Evolutionary conservation across 2,797 vertebrate genomes (phyloP).

Genomic region (Oreochromis grahami): DNA sequence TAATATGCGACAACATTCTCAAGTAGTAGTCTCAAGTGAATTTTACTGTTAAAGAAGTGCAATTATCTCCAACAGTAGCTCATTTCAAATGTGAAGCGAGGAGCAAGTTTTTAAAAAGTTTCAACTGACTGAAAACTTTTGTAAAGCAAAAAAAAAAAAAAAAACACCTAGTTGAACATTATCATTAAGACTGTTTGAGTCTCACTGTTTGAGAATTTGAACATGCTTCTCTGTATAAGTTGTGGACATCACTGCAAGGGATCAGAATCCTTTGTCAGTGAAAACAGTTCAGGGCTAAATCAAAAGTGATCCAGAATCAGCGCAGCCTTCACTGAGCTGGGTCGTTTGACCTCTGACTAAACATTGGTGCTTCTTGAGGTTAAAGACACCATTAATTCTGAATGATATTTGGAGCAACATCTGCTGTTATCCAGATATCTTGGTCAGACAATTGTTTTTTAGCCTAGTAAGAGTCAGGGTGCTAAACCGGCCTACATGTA

Average conservation of each 20-base stretch:
- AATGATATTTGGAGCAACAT: not conserved
- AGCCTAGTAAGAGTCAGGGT: not conserved
- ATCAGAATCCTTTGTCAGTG: not conserved
- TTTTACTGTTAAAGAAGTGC: not conserved
- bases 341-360: not conserved
- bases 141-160: not conserved
- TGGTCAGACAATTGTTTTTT: not conserved
- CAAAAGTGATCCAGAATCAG: not conserved
- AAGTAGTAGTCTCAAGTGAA: not conserved
- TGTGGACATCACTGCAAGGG: not conserved
- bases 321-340: not conserved
- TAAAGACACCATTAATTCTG: accelerated
- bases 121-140: not conserved
- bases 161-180: not conserved
- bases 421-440: not conserved
- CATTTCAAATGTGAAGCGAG: not conserved
- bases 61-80: not conserved
- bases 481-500: not conserved
- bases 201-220: not conserved
- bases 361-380: not conserved
- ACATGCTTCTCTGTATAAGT: not conserved
- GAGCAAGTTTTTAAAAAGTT: not conserved
- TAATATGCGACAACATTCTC: not conserved
- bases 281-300: not conserved
- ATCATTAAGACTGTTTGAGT: not conserved